Conservation (phyloP, 2,888 invertebrate genomes). For the Apamea epomidion region DNA sequence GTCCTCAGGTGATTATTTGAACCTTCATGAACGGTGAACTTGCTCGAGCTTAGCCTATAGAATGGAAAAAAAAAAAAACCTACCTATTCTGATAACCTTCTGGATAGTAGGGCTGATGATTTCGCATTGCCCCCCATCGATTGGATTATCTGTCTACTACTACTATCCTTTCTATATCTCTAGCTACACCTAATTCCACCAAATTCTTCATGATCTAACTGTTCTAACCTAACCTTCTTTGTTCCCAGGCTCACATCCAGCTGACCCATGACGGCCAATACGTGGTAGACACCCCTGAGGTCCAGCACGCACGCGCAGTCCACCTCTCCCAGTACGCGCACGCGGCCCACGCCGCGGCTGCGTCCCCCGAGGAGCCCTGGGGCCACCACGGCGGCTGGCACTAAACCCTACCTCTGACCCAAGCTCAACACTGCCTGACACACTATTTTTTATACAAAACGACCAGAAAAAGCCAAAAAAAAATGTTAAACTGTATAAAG, state of each 20-base stretch:
- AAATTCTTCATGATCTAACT: neutral
- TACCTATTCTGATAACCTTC: too few relatives aligned
- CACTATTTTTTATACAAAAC: conserved; percentile 86
- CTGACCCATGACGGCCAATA: conserved; percentile 89
- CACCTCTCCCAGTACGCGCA: conserved; percentile 85
- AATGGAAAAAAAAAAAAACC: too few relatives aligned
- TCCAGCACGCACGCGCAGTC: conserved; percentile 87
- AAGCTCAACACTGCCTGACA: conserved; percentile 79
- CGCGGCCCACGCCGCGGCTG: conserved; percentile 86
- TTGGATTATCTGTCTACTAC: neutral
- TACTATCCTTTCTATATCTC: neutral
- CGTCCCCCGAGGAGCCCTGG: conserved; percentile 87
- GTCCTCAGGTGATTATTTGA: conserved; percentile 77
- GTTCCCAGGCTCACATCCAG: conserved; percentile 85
- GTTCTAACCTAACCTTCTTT: neutral
- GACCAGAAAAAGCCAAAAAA: conserved; percentile 81
- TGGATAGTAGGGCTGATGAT: neutral
- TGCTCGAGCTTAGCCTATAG: too few relatives aligned
- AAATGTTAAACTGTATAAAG: conserved; percentile 85
- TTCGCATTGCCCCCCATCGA: neutral
- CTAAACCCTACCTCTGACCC: conserved; percentile 82
- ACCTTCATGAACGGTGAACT: too few relatives aligned
- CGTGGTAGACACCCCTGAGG: conserved; percentile 89
- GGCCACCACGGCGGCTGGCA: conserved; percentile 84
- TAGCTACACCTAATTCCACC: too few relatives aligned